Percentiles rank a stretch among this genome's conserved stretches.
These are phyloP conservation scores for Tenthredo scrophulariae DNA, from an alignment of 2,888 invertebrate genomes.

Conservation along the genomic window DNA sequence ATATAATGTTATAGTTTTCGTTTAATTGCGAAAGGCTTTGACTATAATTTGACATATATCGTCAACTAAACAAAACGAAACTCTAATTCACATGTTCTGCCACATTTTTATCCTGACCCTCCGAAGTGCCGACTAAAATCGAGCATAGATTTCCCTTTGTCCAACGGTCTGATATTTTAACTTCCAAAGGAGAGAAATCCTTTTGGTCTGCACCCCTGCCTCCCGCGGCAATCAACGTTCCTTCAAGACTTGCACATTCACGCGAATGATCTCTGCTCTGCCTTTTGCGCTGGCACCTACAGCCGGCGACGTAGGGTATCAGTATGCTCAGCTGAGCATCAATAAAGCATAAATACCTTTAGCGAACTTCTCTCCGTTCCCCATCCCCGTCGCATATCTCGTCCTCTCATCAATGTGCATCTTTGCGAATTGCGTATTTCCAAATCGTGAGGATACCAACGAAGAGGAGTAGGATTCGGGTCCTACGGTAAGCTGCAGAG, in stretches of 20 bases:
- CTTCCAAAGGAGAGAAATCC: conserved; percentile 34
- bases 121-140: conserved; percentile 23
- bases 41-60: not conserved
- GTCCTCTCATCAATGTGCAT: conserved; percentile 26
- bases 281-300: conserved; percentile 57
- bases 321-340: conserved; percentile 60
- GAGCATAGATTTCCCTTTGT: conserved; percentile 33
- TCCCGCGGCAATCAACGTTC: conserved; percentile 47
- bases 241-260: conserved; percentile 44
- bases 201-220: conserved; percentile 28
- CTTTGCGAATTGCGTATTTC: conserved; percentile 34
- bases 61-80: not conserved
- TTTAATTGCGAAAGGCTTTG: not conserved
- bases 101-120: not conserved
- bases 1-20: not conserved
- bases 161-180: conserved; percentile 39
- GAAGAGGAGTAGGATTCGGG: not conserved
- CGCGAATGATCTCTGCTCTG: conserved; percentile 53
- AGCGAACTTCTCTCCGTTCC: conserved; percentile 57
- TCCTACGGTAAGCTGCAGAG: not conserved
- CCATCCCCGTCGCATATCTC: not conserved
- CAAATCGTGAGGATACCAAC: conserved; percentile 4
- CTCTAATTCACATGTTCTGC: not conserved
- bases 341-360: conserved; percentile 62
- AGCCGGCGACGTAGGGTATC: conserved; percentile 52